A percentile compares a stretch with the other conserved stretches of the same genome.
Evolutionary conservation across 2,888 invertebrate species (phyloP).

Genomic region (Ypsolopha scabrella): DNA sequence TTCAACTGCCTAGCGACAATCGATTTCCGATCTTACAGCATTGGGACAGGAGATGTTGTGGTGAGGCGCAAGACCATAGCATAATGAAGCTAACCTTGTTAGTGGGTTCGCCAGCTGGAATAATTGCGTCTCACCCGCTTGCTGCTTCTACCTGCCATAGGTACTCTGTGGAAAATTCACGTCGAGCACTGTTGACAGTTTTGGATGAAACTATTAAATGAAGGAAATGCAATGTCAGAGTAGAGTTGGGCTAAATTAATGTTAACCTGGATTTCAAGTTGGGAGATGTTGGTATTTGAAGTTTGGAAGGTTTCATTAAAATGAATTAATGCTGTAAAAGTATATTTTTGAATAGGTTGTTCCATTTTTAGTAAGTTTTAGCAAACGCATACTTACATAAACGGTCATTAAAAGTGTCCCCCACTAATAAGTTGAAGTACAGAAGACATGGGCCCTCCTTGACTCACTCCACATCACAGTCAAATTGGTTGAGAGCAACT

Average conservation of each 20-base stretch:
- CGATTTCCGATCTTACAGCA: not conserved
- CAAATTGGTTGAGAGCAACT: no score
- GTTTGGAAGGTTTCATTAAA: no score
- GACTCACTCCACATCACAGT: no score
- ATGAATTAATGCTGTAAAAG: no score
- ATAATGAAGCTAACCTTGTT: conserved; percentile 65
- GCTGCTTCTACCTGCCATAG: not conserved
- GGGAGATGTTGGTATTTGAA: not conserved
- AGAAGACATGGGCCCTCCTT: no score
- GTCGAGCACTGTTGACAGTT: not conserved
- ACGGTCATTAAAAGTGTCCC: no score
- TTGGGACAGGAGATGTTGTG: not conserved
- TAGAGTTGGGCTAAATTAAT: not conserved
- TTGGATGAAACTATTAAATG: conserved; percentile 1
- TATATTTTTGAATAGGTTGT: no score
- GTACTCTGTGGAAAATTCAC: not conserved
- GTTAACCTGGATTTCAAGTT: not conserved
- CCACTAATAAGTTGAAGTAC: no score
- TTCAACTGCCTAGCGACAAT: not conserved
- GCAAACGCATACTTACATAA: no score
- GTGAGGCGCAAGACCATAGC: conserved; percentile 3
- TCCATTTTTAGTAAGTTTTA: no score
- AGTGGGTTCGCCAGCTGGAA: conserved; percentile 59
- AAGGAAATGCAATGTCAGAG: not conserved
- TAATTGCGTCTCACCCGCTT: conserved; percentile 55